A percentile compares a stretch with the other conserved stretches of the same genome.
These are phyloP conservation scores for Strix aluco DNA, from an alignment of 2,113 vertebrate genomes.

Conservation along the genomic window DNA sequence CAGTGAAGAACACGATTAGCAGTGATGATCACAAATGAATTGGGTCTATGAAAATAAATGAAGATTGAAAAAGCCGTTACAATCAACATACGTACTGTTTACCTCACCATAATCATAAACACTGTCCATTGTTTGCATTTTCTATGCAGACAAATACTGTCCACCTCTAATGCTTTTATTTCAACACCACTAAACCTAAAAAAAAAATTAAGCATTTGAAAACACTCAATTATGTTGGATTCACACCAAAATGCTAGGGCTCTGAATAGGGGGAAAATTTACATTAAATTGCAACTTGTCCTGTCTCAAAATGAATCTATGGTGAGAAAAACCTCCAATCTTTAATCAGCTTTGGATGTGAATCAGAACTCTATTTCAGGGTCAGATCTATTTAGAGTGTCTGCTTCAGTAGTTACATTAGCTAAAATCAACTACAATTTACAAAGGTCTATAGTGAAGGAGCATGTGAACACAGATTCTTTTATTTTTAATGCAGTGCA, in stretches of 20 bases:
- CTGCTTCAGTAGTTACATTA: constrained; percentile 49
- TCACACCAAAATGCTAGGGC: background rate
- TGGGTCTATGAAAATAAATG: constrained; percentile 76
- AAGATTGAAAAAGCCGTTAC: background rate
- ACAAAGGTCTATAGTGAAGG: background rate
- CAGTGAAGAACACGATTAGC: constrained; percentile 96
- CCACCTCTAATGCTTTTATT: constrained; percentile 8
- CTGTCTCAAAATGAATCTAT: background rate
- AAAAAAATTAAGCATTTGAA: background rate
- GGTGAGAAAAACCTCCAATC: background rate
- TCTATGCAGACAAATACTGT: background rate
- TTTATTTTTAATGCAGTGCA: constrained; percentile 38
- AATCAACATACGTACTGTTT: background rate
- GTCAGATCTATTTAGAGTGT: constrained; percentile 3
- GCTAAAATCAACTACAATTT: background rate
- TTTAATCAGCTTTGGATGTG: constrained; percentile 26
- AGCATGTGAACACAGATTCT: background rate
- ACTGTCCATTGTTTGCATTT: background rate
- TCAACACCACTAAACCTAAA: background rate
- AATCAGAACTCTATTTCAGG: constrained; percentile 16
- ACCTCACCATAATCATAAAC: background rate
- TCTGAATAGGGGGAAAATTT: background rate
- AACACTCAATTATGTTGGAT: background rate
- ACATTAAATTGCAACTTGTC: background rate
- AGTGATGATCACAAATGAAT: constrained; percentile 97